Evolutionary conservation across 2,797 vertebrate genomes (phyloP), one percentile per base, ranked within the genome.

Genomic region (Ataeniobius toweri): DNA sequence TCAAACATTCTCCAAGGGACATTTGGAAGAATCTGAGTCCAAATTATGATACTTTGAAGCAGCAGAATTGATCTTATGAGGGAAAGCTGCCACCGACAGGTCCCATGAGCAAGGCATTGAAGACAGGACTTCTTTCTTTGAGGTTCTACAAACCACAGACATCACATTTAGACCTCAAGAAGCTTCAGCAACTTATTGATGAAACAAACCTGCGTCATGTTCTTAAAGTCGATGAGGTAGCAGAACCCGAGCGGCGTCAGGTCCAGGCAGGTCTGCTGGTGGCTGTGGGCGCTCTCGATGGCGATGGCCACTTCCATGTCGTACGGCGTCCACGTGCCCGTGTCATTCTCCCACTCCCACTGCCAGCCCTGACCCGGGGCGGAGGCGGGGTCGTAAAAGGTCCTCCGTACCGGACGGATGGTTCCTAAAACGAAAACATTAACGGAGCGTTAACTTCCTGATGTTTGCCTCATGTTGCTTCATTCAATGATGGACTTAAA

Each of bases 301-400:
- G 97, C 94, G 78, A 99, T 97, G 85, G 96, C 95, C 84, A 98
- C 97, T 4, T 98, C 97, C 94, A 97, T 98, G 94, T 98, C 98
- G 0, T 98, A 99, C 9, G 97, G 94, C 0, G 96, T 97, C 98
- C 98, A 99, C 0, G 96, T 96, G 0, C 97, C 97, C 0, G 94
- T 93, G 85, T 97, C 97, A 0, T 97, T 97, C 86, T 99, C 97
- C 97, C 97, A 98, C 89, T 99, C 98, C 98, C 98, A 99, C 77
- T 98, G 96, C 67, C 97, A 96, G 39, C 98, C 98, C 85, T 97
- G 96, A 72, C 96, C 97, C 0, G 98, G 97, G 0, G 97, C 98
- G 0, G 97, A 97, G 0, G 94, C 87, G 0, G 97, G 96, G 69
- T 98, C 96, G 0, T 98, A 99, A 90, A 97, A 98, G 89, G 95